Base-by-base conservation (phyloP, 2,888 invertebrate species). In the Priocnemis perturbator region DNA sequence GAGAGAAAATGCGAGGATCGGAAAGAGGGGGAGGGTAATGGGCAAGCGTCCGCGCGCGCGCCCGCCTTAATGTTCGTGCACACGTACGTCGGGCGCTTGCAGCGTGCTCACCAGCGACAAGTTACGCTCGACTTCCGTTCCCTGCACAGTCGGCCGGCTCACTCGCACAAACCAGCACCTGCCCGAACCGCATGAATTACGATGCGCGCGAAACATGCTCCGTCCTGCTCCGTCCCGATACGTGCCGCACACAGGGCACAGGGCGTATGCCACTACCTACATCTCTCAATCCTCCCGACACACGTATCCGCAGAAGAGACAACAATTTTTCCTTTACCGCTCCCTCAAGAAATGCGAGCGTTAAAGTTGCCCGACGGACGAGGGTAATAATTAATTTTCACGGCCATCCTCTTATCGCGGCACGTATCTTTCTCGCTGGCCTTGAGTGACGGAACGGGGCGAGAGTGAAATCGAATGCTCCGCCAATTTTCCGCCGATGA, bases 111-210 rank as follows among this genome's bases (percentile, higher is more conserved):
- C 58, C 58, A 66, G 44, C 66, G 67, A 59, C 71, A 64, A 67
- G 69, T 74, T 79, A 79, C 62, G 72, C 71, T 74, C 64, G 69
- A 77, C 74, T 79, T 79, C 78, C 78, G 77, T 67, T 74, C 59
- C 21, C 50, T 64, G 55, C 26, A 50, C 53, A 53, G 44, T 21
- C 57, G 60, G 37, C 14, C 17, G 57, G 64, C 60, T 47, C 50
- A 9, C 68, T 37, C 66, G 62, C 61, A 60, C 55, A 30, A 30
- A 63, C 60, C 67, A 60, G 61, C 69, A 74, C 67, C 77, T 78
- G 79, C 73, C 68, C 71, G 69, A 67, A 67, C 71, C 68, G 69
- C 57, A 71, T 60, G 70, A 76, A 68, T 76, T 73, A 72, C 67
- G n/a, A 66, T 55, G 20, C 57, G 60, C 55, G 57, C 55, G 44